Base-by-base conservation (phyloP, 2,888 invertebrate genomes). In the Ceramica pisi region DNA sequence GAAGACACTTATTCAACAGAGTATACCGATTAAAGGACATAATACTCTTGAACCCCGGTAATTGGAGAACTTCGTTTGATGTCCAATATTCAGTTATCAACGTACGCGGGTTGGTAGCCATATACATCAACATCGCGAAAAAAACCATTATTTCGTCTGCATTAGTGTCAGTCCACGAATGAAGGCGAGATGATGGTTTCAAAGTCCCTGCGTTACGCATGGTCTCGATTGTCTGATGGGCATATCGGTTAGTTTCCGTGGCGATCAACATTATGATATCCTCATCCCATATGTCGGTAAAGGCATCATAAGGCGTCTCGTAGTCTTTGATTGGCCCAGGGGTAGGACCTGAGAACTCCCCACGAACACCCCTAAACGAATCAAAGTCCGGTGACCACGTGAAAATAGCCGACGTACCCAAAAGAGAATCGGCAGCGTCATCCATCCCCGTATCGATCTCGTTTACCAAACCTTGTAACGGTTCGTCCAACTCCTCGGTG, bases 241-340 rank as follows among this genome's bases (percentile, higher is more conserved):
- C 84, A 26, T 81, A 86, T 10, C 75, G 53, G 68, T 85, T 86
- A 41, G 84, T 85, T 71, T 86, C 79, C 41, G 14, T 14, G 41
- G 5, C 41, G 41, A 41, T 41, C 59, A 16, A 66, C 66, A 71
- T 76, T 57, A 86, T 73, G 74, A 83, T 72, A 57, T 70, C 75
- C 41, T 67, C 53, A 71, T 60, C 62, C 78, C 79, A 83, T 41
- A 86, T 84, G 35, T 67, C 73, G 7, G 35, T 55, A 71, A 84
- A 84, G 41, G 73, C 79, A 65, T 82, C 84, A 76, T 80, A 82
- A 19, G 82, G 72, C 53, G 75, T 59, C 55, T 82, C 67, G 41
- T 78, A 83, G 53, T 71, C 70, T 41, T 72, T 74, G 57, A 79
- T 6, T 26, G 84, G 68, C n/a, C 85, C 86, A 41, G 81, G 82